phyloP scores from a whole-genome alignment of 2,888 invertebrate genomes.

The Apotomis capreana region DNA sequence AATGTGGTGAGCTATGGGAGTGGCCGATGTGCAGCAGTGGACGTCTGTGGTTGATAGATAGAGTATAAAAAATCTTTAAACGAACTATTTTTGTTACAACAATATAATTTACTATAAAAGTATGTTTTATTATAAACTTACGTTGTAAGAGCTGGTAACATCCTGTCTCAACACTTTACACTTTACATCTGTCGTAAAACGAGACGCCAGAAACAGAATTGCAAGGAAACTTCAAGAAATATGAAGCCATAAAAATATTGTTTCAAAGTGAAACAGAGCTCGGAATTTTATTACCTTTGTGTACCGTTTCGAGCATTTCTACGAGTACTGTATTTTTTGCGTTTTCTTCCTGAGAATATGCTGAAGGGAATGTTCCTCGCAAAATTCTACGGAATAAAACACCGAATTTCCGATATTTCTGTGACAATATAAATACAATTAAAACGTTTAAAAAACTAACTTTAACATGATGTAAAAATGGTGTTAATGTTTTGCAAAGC shows the following conservation, averaged over 20 bases:
- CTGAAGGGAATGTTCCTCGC: not conserved
- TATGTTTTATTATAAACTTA: not conserved
- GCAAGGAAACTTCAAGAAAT: slow-evolving; percentile 27
- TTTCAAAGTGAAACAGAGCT: slow-evolving; percentile 23
- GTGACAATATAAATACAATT: no score
- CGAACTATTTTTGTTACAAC: not conserved
- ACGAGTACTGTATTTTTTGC: slow-evolving; percentile 3
- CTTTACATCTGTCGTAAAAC: slow-evolving; percentile 25
- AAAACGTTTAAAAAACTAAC: no score
- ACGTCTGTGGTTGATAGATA: no score
- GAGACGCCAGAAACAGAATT: slow-evolving; percentile 10
- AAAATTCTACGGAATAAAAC: not conserved
- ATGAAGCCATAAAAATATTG: slow-evolving; percentile 29
- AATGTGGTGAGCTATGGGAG: no score
- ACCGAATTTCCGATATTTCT: not conserved
- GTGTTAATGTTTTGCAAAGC: no score
- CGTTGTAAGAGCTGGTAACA: not conserved
- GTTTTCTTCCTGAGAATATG: not conserved
- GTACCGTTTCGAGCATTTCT: not conserved
- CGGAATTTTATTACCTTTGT: slow-evolving; percentile 20
- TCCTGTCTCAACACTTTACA: slow-evolving; percentile 14
- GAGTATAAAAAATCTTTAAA: not conserved
- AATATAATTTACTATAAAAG: not conserved
- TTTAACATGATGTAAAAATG: no score
- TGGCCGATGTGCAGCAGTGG: no score